Conservation (phyloP, 2,888 invertebrate species). For the Metacarcinus magister region DNA sequence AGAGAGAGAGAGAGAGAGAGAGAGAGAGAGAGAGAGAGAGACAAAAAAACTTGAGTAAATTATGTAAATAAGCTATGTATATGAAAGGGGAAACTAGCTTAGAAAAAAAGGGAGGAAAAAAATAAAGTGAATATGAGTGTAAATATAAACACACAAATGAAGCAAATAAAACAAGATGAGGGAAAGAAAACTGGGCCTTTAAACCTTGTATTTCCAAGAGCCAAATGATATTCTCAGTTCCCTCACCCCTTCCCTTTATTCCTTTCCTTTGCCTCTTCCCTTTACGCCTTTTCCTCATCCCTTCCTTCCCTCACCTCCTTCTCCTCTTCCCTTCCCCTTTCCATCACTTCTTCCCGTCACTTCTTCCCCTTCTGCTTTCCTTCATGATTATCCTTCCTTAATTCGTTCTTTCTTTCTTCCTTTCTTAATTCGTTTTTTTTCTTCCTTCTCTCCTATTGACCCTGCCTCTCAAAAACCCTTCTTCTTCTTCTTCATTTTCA, state of each 20-base stretch:
- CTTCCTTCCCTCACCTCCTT: too few relatives aligned
- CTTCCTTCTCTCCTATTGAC: too few relatives aligned
- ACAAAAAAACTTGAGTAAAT: background rate
- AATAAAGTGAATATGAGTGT: background rate
- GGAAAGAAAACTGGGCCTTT: background rate
- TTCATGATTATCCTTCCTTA: too few relatives aligned
- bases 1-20: too few relatives aligned
- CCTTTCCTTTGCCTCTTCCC: background rate
- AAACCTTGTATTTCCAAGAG: background rate
- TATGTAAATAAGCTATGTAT: background rate
- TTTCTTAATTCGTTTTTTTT: too few relatives aligned
- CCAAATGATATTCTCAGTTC: background rate
- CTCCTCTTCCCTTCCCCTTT: too few relatives aligned
- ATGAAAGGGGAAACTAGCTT: background rate
- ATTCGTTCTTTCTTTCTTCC: too few relatives aligned
- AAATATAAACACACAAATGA: background rate
- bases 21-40: background rate
- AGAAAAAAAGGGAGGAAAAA: background rate
- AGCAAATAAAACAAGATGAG: too few relatives aligned
- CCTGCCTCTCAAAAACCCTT: too few relatives aligned
- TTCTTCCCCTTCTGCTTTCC: too few relatives aligned
- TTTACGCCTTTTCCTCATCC: background rate
- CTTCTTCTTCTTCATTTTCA: too few relatives aligned
- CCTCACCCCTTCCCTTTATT: background rate
- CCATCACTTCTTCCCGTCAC: too few relatives aligned